Evolutionary conservation across 2,888 invertebrate genomes (phyloP).

Genomic region (Plagodis pulveraria): DNA sequence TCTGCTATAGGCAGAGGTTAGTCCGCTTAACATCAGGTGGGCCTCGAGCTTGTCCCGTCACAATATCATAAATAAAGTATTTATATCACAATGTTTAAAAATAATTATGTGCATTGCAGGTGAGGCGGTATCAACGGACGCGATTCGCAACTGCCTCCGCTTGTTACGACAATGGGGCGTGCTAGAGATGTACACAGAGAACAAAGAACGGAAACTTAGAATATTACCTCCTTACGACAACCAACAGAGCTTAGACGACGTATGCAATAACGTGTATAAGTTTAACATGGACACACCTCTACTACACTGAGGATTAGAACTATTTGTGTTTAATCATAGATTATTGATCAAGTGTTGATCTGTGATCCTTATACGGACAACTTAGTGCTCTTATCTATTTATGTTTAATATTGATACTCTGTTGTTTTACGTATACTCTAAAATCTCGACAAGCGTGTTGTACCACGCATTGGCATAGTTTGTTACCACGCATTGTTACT

Average conservation of each 20-base stretch:
- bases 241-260: conserved; percentile 42
- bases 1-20: no score
- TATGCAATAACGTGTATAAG: conserved; percentile 62
- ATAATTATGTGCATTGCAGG: conserved; percentile 76
- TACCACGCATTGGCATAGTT: no score
- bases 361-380: no score
- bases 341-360: no score
- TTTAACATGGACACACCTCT: conserved; percentile 67
- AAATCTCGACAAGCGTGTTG: no score
- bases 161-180: conserved; percentile 93
- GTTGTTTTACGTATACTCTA: no score
- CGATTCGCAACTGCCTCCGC: conserved; percentile 93
- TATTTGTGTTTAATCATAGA: neutral
- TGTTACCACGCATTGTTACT: no score
- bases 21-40: no score
- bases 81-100: neutral
- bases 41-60: no score
- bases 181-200: conserved; percentile 83
- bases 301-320: conserved; percentile 42
- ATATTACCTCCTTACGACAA: conserved; percentile 57
- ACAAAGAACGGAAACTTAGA: conserved; percentile 55
- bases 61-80: neutral
- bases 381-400: no score
- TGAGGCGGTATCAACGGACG: conserved; percentile 94
- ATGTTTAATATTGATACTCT: no score